Conservation (phyloP, 2,113 vertebrate species). For the Tragelaphus strepsiceros region DNA sequence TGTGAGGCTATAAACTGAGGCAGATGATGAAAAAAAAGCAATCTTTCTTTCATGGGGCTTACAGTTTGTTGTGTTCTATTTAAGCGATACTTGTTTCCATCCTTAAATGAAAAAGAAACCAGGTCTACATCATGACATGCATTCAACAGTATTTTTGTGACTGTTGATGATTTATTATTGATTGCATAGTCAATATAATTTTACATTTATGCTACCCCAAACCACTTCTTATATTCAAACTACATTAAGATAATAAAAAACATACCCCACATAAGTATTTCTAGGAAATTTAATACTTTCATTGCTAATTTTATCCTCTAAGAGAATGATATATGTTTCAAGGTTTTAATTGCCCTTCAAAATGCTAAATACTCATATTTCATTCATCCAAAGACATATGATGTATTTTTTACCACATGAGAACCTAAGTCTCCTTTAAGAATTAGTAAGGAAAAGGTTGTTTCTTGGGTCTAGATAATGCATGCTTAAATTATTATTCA, state of each 20-base stretch:
- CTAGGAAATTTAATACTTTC: neutral
- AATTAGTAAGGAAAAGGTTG: neutral
- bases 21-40: conserved; percentile 30
- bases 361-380: neutral
- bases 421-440: neutral
- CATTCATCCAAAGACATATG: neutral
- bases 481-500: neutral
- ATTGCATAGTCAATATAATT: conserved; percentile 4
- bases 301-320: conserved; percentile 26
- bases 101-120: neutral
- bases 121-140: neutral
- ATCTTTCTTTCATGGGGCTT: neutral
- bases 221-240: conserved; percentile 22
- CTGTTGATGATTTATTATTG: conserved; percentile 32
- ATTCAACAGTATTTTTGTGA: conserved; percentile 13
- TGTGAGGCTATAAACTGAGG: neutral
- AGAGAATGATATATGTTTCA: neutral
- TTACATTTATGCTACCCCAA: neutral
- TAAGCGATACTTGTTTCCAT: neutral
- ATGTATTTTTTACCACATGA: neutral
- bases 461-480: neutral
- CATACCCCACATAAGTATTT: neutral
- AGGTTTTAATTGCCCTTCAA: conserved; percentile 24
- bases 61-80: neutral
- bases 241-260: conserved; percentile 29